Percentiles rank a stretch among this genome's conserved stretches.
phyloP scores from a whole-genome alignment of 2,888 invertebrate species.

The Eristalis pertinax region DNA sequence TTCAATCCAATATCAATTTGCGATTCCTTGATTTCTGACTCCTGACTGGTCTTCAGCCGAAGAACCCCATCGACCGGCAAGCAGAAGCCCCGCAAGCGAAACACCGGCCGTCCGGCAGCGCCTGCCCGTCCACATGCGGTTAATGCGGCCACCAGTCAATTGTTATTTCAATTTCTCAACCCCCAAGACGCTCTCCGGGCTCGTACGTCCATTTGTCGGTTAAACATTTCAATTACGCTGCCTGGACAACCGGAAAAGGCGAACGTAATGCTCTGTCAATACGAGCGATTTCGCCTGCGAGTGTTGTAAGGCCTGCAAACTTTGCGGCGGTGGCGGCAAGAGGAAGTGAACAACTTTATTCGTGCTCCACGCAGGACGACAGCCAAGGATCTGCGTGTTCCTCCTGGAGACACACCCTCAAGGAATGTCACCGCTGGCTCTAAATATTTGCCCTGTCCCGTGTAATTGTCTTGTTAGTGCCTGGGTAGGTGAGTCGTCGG shows the following conservation, averaged over 20 bases:
- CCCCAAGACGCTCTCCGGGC: conserved; percentile 11
- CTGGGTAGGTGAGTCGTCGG: conserved; percentile 58
- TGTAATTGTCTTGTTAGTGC: conserved; percentile 70
- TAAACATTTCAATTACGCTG: conserved; percentile 71
- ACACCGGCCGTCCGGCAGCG: conserved; percentile 34
- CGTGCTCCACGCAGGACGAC: conserved; percentile 9
- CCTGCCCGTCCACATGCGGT: conserved; percentile 54
- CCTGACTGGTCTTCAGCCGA: conserved; percentile 13
- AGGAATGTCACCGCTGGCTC: conserved; percentile 60
- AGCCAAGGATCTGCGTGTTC: conserved; percentile 23
- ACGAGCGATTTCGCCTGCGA: conserved; percentile 35
- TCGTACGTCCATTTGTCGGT: conserved; percentile 68
- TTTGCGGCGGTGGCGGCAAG: conserved; percentile 8
- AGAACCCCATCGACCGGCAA: conserved; percentile 9
- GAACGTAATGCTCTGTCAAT: conserved; percentile 71
- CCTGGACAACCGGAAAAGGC: conserved; percentile 70
- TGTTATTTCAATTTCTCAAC: conserved; percentile 67
- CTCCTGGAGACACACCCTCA: conserved; percentile 54
- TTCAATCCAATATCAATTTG: conserved; percentile 61
- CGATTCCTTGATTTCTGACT: not conserved
- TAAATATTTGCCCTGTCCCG: conserved; percentile 58
- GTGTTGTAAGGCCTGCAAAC: not conserved
- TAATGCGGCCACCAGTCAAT: conserved; percentile 61
- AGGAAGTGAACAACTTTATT: conserved; percentile 25
- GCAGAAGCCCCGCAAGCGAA: conserved; percentile 28